phyloP scores from a whole-genome alignment of 2,888 invertebrate genomes.

The Alviniconcha strummeri region DNA sequence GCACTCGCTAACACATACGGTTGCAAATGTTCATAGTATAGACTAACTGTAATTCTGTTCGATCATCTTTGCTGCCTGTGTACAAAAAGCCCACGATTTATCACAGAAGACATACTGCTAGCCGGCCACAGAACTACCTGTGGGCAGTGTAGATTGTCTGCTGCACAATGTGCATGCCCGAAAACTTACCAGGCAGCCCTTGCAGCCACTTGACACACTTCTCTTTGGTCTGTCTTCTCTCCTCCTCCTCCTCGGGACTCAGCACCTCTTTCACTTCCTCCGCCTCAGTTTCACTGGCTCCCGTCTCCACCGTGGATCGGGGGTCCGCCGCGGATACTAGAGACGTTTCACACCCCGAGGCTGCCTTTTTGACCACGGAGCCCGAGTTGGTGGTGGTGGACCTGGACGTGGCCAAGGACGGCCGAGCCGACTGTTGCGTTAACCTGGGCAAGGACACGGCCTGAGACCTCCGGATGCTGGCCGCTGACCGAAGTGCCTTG shows the following conservation, averaged over 20 bases:
- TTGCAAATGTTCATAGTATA: too few relatives aligned
- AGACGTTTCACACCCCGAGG: not conserved
- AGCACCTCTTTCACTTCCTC: not conserved
- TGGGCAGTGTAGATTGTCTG: conserved; percentile 7
- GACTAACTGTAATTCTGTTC: too few relatives aligned
- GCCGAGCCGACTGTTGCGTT: not conserved
- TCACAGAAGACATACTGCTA: too few relatives aligned
- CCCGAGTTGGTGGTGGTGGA: conserved; percentile 6
- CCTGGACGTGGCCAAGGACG: conserved; percentile 2
- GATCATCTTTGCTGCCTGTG: too few relatives aligned
- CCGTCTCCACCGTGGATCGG: not conserved
- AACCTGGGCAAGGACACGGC: conserved; percentile 16
- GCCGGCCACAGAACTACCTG: not conserved
- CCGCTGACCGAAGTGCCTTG: not conserved
- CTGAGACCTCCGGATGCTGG: not conserved
- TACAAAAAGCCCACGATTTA: too few relatives aligned
- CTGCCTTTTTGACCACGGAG: not conserved
- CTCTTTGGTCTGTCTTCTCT: conserved; percentile 40
- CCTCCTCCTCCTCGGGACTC: conserved; percentile 30
- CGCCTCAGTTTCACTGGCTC: not conserved
- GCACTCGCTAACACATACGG: too few relatives aligned
- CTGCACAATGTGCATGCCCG: conserved; percentile 54
- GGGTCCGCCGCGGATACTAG: not conserved
- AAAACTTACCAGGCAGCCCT: conserved; percentile 57
- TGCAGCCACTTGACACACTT: conserved; percentile 61